A percentile compares a stretch with the other conserved stretches of the same genome.
Evolutionary conservation across 2,888 invertebrate species (phyloP).

Genomic region (Calameuta idolon): DNA sequence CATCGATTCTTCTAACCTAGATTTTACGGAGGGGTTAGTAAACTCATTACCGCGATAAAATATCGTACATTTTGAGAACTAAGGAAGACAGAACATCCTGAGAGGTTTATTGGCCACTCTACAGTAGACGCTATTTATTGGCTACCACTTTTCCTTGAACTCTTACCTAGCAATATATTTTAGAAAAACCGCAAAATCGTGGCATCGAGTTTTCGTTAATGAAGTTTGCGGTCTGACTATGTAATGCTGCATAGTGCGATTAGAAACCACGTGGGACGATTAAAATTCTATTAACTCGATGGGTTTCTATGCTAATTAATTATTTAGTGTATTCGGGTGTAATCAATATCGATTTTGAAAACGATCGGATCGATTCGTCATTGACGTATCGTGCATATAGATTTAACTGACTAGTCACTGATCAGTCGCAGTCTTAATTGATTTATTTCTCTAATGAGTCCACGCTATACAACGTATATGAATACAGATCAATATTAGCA

Average conservation of each 20-base stretch:
- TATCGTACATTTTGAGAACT: not conserved
- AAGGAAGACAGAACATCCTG: not conserved
- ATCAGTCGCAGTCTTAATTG: slow-evolving; percentile 38
- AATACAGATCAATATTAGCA: not conserved
- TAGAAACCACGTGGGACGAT: not conserved
- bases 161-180: not conserved
- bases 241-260: not conserved
- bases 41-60: slow-evolving; percentile 44
- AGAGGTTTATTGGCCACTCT: not conserved
- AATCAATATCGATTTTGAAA: not conserved
- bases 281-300: not conserved
- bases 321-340: not conserved
- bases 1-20: slow-evolving; percentile 55
- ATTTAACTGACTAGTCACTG: slow-evolving; percentile 32
- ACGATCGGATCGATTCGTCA: not conserved
- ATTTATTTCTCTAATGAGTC: slow-evolving; percentile 45
- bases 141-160: not conserved
- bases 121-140: not conserved
- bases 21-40: slow-evolving; percentile 49
- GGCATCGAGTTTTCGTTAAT: not conserved
- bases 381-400: not conserved
- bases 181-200: not conserved
- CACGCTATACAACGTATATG: not conserved
- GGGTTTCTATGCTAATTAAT: not conserved
- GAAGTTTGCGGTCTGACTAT: not conserved